Evolutionary conservation across 2,888 invertebrate genomes (phyloP).

Genomic region (Acanthosepion pharaonis): DNA sequence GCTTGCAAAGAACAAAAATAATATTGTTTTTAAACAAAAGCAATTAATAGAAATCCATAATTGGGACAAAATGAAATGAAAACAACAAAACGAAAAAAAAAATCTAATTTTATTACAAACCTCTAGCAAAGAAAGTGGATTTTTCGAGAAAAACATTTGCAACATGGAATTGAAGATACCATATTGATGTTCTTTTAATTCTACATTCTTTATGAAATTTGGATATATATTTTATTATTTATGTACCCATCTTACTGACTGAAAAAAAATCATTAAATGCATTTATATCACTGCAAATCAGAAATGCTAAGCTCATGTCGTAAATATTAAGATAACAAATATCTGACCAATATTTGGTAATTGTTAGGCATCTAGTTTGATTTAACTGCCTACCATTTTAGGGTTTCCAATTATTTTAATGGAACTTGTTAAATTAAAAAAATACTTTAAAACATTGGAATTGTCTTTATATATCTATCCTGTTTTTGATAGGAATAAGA

Average conservation of each 20-base stretch:
- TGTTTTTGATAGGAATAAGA: neutral
- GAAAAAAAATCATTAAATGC: neutral
- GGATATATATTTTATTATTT: neutral
- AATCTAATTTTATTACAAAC: slow-evolving; percentile 22
- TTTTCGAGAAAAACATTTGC: neutral
- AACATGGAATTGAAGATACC: neutral
- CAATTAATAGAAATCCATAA: neutral
- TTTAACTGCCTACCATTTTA: neutral
- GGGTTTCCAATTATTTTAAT: neutral
- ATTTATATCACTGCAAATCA: neutral
- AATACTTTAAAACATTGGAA: neutral
- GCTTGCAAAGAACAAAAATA: neutral
- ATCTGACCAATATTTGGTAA: neutral
- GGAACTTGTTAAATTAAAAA: neutral
- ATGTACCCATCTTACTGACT: neutral
- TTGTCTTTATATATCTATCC: too few species aligned
- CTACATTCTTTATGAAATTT: neutral
- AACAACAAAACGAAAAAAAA: slow-evolving; percentile 21
- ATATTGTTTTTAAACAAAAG: neutral
- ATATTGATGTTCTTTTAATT: neutral
- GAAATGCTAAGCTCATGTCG: too few species aligned
- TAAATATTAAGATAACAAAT: neutral
- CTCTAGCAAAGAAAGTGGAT: slow-evolving; percentile 8
- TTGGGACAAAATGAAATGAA: neutral
- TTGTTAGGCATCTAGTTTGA: neutral